Evolutionary conservation across 1,140 invertebrate species (phyloP).

Genomic region (Drosophila yakuba): DNA sequence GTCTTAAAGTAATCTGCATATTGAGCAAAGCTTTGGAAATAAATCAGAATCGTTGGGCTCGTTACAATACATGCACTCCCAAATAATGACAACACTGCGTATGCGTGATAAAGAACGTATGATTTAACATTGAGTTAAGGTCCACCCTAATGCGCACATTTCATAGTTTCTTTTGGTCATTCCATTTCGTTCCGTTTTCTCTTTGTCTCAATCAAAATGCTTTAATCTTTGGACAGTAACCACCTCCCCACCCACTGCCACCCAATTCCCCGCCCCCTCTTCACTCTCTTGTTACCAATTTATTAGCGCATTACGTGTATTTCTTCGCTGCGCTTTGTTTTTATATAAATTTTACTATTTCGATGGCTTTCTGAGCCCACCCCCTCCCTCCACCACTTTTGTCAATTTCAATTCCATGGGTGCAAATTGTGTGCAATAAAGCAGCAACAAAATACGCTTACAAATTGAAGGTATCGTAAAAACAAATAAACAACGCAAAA

Average conservation of each 20-base stretch:
- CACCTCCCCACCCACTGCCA: conserved; percentile 6
- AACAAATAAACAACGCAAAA: conserved; percentile 16
- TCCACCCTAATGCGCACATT: conserved; percentile 30
- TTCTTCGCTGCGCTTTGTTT: conserved; percentile 11
- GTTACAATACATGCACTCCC: too few species aligned
- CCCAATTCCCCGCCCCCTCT: conserved; percentile 11
- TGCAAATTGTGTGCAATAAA: conserved; percentile 74
- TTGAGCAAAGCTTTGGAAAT: too few species aligned
- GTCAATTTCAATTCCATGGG: conserved; percentile 61
- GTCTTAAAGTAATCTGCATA: too few species aligned
- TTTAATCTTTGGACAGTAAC: conserved; percentile 71
- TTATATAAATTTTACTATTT: conserved; percentile 24
- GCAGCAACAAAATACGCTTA: conserved; percentile 31
- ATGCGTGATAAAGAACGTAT: background rate
- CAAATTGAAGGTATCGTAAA: conserved; percentile 39
- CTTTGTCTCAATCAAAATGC: conserved; percentile 76
- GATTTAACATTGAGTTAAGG: background rate
- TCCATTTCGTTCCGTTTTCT: conserved; percentile 57
- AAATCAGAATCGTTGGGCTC: too few species aligned
- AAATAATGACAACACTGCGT: background rate
- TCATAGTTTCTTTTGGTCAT: conserved; percentile 34
- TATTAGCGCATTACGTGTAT: conserved; percentile 45
- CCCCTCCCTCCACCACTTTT: conserved; percentile 7
- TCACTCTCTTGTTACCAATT: conserved; percentile 47
- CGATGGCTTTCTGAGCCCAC: background rate